phyloP scores from a whole-genome alignment of 2,113 vertebrate species.

The Jaculus jaculus region DNA sequence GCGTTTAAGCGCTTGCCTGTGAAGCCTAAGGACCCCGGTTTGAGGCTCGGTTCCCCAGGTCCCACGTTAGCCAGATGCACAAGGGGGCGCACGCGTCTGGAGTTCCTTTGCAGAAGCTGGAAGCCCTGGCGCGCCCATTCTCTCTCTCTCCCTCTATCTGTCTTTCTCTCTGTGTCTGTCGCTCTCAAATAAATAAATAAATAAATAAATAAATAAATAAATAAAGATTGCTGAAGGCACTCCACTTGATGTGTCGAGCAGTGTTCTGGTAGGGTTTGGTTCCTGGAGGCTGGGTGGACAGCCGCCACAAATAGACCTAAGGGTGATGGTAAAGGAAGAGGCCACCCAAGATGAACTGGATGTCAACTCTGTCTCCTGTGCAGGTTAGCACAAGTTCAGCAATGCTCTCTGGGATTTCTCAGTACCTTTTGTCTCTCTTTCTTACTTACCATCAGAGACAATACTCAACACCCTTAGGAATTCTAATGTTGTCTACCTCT shows the following conservation, averaged over 20 bases:
- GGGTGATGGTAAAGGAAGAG: neutral
- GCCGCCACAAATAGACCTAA: neutral
- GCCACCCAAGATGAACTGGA: accelerated
- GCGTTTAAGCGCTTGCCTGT: too few relatives aligned
- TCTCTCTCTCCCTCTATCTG: too few relatives aligned
- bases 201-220: too few relatives aligned
- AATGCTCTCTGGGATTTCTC: neutral
- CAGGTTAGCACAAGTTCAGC: neutral
- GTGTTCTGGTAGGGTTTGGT: accelerated
- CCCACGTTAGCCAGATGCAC: too few relatives aligned
- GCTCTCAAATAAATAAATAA: too few relatives aligned
- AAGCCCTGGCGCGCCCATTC: too few relatives aligned
- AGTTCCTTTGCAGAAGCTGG: too few relatives aligned
- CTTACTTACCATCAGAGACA: neutral
- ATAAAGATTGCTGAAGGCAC: accelerated
- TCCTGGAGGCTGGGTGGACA: neutral
- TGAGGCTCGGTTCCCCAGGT: too few relatives aligned
- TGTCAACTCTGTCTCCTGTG: neutral
- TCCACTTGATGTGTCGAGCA: neutral
- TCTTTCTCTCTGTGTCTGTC: too few relatives aligned
- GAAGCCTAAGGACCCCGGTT: too few relatives aligned
- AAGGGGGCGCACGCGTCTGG: too few relatives aligned
- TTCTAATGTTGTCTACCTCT: neutral
- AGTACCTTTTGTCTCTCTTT: neutral
- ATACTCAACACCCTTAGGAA: neutral